Evolutionary conservation across 2,113 vertebrate species (phyloP), one percentile per base, ranked within the genome.

Genomic region (Dicerorhinus sumatrensis): DNA sequence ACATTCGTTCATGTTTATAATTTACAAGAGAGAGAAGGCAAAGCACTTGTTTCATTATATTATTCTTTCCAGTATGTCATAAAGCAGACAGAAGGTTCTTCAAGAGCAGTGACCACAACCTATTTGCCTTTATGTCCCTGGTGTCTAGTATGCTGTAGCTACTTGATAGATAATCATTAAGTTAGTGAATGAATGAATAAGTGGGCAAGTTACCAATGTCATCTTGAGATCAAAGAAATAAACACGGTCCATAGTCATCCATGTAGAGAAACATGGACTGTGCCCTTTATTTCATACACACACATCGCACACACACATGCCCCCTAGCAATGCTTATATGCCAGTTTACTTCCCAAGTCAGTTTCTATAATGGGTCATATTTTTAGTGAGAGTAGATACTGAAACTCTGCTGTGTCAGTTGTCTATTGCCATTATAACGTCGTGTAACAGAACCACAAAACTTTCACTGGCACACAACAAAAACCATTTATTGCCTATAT

Each of bases 1-100:
- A 17, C 1, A 42, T 56, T 14, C 5, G n/a, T 42, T 69, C 6
- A 16, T 65, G 29, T 42, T 86, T 62, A 39, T 42, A 39, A 63
- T 82, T 93, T 87, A 46, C 29, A 31, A 46, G 83, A n/a, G 33
- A 91, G 14, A 92, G 67, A 92, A 89, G 82, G n/a, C 8, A 94
- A 27, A 93, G 4, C 8, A 6, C 23, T 29, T 5, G 9, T 42
- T 56, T 54, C 5, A 65, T 27, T 42, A 13, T 23, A 46, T 60
- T 39, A 11, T 56, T 11, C 54, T 79, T 69, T 51, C 60, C 20
- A 5, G 0, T 3, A 17, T 51, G 33, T 42, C 39, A 5, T 56
- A 23, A 39, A 58, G 36, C 27, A 39, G 48, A 65, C 12, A 73
- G 85, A 54, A 39, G 25, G 8, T 18, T 81, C n/a, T 72, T 93